A percentile compares a stretch with the other conserved stretches of the same genome.
Conservation (phyloP, 2,113 vertebrate species). For the Peromyscus californicus region DNA sequence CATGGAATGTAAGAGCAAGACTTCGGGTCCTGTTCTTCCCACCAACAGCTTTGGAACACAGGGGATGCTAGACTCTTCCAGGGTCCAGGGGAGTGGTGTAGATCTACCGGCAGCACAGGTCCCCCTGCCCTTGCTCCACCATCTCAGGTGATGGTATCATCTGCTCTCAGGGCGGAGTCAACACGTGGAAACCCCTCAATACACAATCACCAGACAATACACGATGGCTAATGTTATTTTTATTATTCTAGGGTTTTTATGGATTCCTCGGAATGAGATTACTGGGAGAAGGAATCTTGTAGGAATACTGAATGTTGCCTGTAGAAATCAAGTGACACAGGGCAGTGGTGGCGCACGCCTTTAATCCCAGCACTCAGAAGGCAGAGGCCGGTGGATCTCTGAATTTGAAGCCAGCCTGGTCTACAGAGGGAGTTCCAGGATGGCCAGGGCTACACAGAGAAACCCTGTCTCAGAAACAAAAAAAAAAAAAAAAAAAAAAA, state of each 20-base stretch:
- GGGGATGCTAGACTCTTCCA: not conserved
- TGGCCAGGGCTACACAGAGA: not conserved
- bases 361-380: not conserved
- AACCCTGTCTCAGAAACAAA: not conserved
- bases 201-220: not conserved
- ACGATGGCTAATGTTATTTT: not conserved
- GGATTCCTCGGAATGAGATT: slow-evolving; percentile 13
- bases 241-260: slow-evolving; percentile 39
- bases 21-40: not conserved
- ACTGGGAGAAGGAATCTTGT: not conserved
- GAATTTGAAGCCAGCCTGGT: not conserved
- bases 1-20: not conserved
- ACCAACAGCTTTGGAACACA: not conserved
- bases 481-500: accelerated
- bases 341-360: not conserved
- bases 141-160: not conserved
- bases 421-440: not conserved
- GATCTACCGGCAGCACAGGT: not conserved
- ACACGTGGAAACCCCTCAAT: not conserved
- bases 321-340: not conserved
- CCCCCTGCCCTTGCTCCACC: not conserved
- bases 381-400: not conserved
- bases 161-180: not conserved
- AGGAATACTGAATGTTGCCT: not conserved
- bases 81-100: not conserved